Conservation (phyloP, 2,888 invertebrate species). For the Tillus elongatus region DNA sequence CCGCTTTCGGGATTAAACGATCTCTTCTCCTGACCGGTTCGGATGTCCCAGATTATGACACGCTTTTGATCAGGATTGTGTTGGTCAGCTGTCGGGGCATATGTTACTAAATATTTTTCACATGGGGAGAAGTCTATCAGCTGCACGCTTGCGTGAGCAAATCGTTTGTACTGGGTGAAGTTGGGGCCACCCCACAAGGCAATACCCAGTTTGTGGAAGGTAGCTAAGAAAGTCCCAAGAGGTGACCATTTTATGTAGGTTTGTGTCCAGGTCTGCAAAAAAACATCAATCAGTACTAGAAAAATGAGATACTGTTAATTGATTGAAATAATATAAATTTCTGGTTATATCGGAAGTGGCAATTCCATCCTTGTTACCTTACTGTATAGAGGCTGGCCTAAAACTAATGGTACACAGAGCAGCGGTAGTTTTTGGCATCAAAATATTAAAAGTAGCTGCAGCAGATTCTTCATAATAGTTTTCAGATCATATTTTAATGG, state of each 20-base stretch:
- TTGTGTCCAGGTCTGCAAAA: constrained; percentile 81
- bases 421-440: too few relatives aligned
- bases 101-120: constrained; percentile 93
- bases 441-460: too few relatives aligned
- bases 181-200: constrained; percentile 95
- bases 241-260: constrained; percentile 97
- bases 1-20: constrained; percentile 79
- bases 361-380: too few relatives aligned
- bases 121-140: constrained; percentile 97
- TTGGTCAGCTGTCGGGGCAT: constrained; percentile 72
- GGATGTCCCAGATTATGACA: constrained; percentile 93
- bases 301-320: too few relatives aligned
- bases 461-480: too few relatives aligned
- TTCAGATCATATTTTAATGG: too few relatives aligned
- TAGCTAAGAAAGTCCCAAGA: constrained; percentile 89
- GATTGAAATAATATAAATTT: too few relatives aligned
- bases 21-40: constrained; percentile 85
- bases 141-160: constrained; percentile 82
- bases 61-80: constrained; percentile 62
- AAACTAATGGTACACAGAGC: too few relatives aligned
- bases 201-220: constrained; percentile 92
- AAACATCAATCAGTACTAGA: constrained; percentile 7
- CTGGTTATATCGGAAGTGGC: too few relatives aligned
- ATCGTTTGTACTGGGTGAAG: constrained; percentile 86
- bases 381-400: too few relatives aligned